Base-by-base conservation (phyloP, 2,797 vertebrate species). In the Petrocephalus sullivani region DNA sequence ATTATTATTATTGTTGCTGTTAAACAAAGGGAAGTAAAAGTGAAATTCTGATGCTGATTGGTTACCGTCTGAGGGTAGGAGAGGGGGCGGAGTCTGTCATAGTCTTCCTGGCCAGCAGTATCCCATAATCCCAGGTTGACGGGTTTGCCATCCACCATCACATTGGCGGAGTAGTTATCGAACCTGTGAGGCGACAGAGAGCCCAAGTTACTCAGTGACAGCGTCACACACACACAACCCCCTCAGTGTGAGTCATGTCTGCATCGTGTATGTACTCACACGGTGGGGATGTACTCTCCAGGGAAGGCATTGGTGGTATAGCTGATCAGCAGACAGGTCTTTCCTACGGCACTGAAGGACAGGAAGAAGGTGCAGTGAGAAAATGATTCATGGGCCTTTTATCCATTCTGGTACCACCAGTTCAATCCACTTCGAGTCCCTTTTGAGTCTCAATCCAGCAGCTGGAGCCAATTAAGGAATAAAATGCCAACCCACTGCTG, bases 221-320 rank as follows among this genome's bases (percentile, higher is more conserved):
- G 2, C 28, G 78, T 37, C 28, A 78, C 46, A 57, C 87, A 41
- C 23, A 75, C 19, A 53, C 2, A 23, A 46, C 3, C 2, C 58
- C 4, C 8, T 23, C 28, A 60, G 60, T 12, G 14, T 23, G 16
- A 3, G 37, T 58, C 75, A 23, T 2, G 28, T 37, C 19, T 3
- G 51, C 53, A 4, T 16, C 4, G 60, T 41, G 61, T 56, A 8
- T 28, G 37, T 53, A 90, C 96, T 97, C 93, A 97, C 97, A 97
- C 97, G 0, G 97, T 97, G 88, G 97, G 97, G 93, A 97, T 97
- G 92, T 97, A 97, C 87, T 97, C 97, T 92, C 97, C 97, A 0
- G 97, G 97, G 93, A 97, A 97, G 93, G 97, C 97, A 92, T 97
- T 97, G 87, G 97, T 97, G 87, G 97, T 97, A 90, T 97, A 97